These are phyloP conservation scores for Athene cunicularia DNA, from an alignment of 2,113 vertebrate genomes.

Conservation along the genomic window DNA sequence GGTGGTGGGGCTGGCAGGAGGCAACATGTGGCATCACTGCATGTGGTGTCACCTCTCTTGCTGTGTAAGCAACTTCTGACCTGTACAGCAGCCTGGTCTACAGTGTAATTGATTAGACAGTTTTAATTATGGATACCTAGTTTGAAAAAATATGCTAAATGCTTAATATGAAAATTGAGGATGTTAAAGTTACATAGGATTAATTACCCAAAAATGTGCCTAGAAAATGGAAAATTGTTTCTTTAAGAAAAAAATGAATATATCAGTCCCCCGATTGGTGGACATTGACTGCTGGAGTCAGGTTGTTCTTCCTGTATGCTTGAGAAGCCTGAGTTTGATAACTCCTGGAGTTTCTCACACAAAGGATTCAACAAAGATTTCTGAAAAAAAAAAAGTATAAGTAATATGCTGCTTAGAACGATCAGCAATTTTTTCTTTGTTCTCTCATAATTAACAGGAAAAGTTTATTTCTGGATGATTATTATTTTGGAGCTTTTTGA, in stretches of 20 bases:
- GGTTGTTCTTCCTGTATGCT: background rate
- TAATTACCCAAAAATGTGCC: background rate
- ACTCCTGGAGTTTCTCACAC: background rate
- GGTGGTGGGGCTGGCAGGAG: background rate
- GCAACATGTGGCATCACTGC: fast-evolving
- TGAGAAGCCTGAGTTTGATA: background rate
- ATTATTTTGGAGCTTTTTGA: background rate
- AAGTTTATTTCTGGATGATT: background rate
- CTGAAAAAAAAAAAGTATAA: background rate
- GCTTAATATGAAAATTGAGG: background rate
- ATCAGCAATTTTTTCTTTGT: background rate
- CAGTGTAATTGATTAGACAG: background rate
- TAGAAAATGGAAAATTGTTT: background rate
- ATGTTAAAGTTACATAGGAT: background rate
- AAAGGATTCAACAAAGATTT: background rate
- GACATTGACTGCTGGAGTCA: background rate
- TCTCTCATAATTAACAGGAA: background rate
- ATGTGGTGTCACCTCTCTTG: background rate
- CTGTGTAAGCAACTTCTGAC: background rate
- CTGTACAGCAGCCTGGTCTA: background rate
- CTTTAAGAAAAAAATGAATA: background rate
- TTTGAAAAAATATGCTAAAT: background rate
- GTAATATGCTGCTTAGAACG: background rate
- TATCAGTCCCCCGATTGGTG: background rate
- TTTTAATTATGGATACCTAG: background rate